Base-by-base conservation (phyloP, 1,140 invertebrate genomes). In the Trissolcus basalis region DNA sequence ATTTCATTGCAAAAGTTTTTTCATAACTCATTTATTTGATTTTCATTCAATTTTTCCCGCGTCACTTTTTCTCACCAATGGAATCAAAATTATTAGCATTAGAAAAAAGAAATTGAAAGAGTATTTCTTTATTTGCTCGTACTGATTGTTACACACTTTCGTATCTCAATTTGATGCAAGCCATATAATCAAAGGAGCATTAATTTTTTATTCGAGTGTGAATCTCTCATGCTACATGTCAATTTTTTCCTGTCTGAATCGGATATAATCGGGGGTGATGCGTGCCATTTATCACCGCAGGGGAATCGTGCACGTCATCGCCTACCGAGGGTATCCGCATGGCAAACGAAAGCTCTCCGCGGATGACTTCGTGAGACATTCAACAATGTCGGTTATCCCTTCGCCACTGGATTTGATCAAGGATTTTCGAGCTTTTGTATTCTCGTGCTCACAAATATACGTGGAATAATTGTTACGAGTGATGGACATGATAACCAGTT, bases 281-380 rank as follows among this genome's bases (percentile, higher is more conserved):
- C 61, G 60, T 74, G 58, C 61, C 70, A 78, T 78, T 78, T 78
- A 78, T 78, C 70, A 73, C 65, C 10, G 61, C 56, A 2, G 56
- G 65, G 55, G 43, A 74, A 78, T 70, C 53, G 48, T 63, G 76
- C 76, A 50, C 51, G 76, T 78, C 76, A 78, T 74, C 70, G 64
- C 48, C 61, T n/a, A 15, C 60, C 63, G 67, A 74, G 67, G 65
- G 65, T 73, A 73, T 70, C 76, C 60, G 70, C 54, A 67, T 48
- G 45, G 54, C n/a, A 55, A 27, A 49, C 54, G 32, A 53, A 69
- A 77, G 55, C 56, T 61, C 39, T 61, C 19, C 19, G 19, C 50
- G 51, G 50, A 73, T 70, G 70, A 71, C 67, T 74, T 74, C 53
- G 65, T 70, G 61, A 67, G 65, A 70, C 70, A 64, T 67, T 77